phyloP scores from a whole-genome alignment of 2,113 vertebrate genomes.

The Pollimyrus isidori region DNA sequence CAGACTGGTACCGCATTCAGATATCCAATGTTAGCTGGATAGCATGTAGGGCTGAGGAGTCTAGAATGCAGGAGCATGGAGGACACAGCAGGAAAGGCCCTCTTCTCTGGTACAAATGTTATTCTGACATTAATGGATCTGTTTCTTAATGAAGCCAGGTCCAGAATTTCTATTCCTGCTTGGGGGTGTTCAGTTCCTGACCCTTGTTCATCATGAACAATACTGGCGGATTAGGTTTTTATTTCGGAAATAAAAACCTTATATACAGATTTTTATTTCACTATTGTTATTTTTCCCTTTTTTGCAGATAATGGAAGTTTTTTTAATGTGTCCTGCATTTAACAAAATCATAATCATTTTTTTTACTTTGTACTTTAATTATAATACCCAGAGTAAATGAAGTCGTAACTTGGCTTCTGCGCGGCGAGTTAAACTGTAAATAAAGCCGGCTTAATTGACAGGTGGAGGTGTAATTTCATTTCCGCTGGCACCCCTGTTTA shows the following conservation, averaged over 20 bases:
- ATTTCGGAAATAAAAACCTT: too few relatives aligned
- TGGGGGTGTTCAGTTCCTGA: background rate
- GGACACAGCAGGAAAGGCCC: background rate
- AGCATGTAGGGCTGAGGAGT: constrained; percentile 9
- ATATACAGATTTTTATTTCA: background rate
- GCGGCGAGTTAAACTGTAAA: background rate
- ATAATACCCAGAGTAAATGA: background rate
- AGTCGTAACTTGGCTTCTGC: background rate
- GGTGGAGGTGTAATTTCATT: constrained; percentile 27
- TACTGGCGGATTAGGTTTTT: background rate
- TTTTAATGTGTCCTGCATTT: background rate
- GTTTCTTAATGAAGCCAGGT: background rate
- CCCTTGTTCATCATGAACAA: background rate
- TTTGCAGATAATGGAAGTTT: background rate
- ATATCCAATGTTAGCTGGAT: constrained; percentile 8
- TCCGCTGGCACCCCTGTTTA: background rate
- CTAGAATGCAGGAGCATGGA: background rate
- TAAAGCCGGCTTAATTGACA: constrained; percentile 17
- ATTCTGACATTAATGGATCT: background rate
- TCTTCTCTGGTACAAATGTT: background rate
- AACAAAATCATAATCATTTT: background rate
- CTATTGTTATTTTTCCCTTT: background rate
- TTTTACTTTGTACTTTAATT: background rate
- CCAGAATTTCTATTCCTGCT: background rate
- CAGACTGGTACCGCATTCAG: constrained; percentile 30